These are phyloP conservation scores for Philopedon plagiatum DNA, from an alignment of 2,888 invertebrate genomes.

Conservation along the genomic window DNA sequence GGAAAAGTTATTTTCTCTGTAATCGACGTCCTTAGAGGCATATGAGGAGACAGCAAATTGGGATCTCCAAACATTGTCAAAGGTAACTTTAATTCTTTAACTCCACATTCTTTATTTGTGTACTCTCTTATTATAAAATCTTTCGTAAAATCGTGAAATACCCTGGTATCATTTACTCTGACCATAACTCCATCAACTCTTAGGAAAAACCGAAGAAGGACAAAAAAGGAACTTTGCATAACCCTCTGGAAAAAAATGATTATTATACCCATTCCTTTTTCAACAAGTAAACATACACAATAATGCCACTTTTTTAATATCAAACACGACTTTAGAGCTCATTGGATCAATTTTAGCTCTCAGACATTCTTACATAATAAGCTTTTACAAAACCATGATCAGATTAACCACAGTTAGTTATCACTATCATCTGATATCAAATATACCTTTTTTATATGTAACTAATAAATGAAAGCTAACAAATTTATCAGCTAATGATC, in stretches of 20 bases:
- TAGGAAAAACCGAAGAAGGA: conserved; percentile 91
- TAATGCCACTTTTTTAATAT: no score
- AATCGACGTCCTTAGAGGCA: conserved; percentile 72
- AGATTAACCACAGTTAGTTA: no score
- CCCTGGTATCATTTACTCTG: conserved; percentile 88
- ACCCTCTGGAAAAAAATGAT: conserved; percentile 80
- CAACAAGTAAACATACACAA: no score
- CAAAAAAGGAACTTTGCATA: conserved; percentile 95
- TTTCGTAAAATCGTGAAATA: conserved; percentile 84
- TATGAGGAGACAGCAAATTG: conserved; percentile 77
- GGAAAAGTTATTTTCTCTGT: conserved; percentile 67
- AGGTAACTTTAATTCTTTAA: conserved; percentile 77
- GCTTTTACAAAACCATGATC: no score
- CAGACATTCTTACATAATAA: no score
- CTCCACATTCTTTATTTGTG: conserved; percentile 83
- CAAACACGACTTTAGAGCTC: no score
- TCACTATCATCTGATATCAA: no score
- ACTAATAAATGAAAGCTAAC: no score
- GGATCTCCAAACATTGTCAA: conserved; percentile 76
- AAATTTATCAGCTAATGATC: no score
- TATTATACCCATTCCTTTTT: no score
- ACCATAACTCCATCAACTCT: conserved; percentile 95
- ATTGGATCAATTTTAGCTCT: no score
- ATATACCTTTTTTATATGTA: no score
- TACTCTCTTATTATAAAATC: conserved; percentile 87